Base-by-base conservation (phyloP, 2,888 invertebrate species). In the Zygothrica quintamaculata region DNA sequence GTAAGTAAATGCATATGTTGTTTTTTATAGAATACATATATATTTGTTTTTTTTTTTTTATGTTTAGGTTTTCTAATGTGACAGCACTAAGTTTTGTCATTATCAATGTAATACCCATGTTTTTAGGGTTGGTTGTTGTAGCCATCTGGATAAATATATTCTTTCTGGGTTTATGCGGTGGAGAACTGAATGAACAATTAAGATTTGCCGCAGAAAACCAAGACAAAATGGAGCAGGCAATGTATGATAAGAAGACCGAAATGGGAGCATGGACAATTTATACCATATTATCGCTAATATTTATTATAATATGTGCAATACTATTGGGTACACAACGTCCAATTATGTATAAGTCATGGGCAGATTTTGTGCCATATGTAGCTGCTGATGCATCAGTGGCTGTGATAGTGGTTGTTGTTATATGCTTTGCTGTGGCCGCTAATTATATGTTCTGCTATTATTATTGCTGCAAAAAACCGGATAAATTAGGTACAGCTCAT, bases 361-460 rank as follows among this genome's bases (percentile, higher is more conserved):
- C n/a, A 25, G 18, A 62, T 15, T 0, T 15, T 0, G 16, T 61
- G 0, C 0, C 11, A 0, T 1, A 0, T 0, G 4, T 16, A 0
- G 0, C 6, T 8, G 31, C 8, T 3, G 67, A 56, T 1, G 1
- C 11, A 1, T 79, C 82, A 0, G 58, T 68, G 9, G 12, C 48
- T 0, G 0, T 46, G 3, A 48, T 75, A 1, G 13, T 18, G 0
- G 37, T 74, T 71, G 0, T 0, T 72, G 0, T 44, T 11, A 1
- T 29, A 1, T 8, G 29, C 8, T 71, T 86, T 36, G 61, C 60
- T 0, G 1, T 86, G 0, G 66, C 82, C 5, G 65, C 69, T 0
- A 86, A 82, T 34, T 75, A 60, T 33, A 3, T 59, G 0, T 82
- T 82, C 13, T 75, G 74, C 18, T 60, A 44, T 0, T 82, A 82